Conservation (phyloP, 1,140 invertebrate genomes). For the Dermatophagoides farinae region DNA sequence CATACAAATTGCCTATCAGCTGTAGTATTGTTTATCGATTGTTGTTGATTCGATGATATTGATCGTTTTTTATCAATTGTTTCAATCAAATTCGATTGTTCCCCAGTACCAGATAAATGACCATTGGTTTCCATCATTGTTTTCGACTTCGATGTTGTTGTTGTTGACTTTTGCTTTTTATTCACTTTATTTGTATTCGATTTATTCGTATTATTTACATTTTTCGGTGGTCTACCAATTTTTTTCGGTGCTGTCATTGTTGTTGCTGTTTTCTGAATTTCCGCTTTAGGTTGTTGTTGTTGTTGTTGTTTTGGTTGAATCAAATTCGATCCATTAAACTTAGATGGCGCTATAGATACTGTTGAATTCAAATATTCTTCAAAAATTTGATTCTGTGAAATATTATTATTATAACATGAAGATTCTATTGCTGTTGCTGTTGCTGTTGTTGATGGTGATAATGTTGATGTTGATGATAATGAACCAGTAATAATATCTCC, state of each 20-base stretch:
- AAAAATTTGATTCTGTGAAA: no score
- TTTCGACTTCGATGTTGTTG: background rate
- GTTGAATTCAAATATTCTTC: no score
- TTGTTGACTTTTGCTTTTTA: background rate
- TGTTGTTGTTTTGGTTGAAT: background rate
- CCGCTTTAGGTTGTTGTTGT: background rate
- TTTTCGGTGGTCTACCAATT: background rate
- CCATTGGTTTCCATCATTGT: background rate
- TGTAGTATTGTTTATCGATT: background rate
- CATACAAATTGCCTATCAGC: conserved; percentile 37
- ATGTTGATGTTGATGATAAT: background rate
- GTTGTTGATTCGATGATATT: background rate
- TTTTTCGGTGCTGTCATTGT: background rate
- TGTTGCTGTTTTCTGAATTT: background rate
- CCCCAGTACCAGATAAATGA: background rate
- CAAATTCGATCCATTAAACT: no score
- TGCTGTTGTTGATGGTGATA: no score
- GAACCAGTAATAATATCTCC: background rate
- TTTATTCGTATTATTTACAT: background rate
- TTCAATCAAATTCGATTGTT: background rate
- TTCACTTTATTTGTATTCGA: background rate
- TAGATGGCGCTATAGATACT: no score
- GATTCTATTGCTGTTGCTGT: no score
- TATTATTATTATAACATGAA: no score
- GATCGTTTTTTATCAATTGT: background rate